Conservation (phyloP, 2,113 vertebrate species). For the Cisticola juncidis region DNA sequence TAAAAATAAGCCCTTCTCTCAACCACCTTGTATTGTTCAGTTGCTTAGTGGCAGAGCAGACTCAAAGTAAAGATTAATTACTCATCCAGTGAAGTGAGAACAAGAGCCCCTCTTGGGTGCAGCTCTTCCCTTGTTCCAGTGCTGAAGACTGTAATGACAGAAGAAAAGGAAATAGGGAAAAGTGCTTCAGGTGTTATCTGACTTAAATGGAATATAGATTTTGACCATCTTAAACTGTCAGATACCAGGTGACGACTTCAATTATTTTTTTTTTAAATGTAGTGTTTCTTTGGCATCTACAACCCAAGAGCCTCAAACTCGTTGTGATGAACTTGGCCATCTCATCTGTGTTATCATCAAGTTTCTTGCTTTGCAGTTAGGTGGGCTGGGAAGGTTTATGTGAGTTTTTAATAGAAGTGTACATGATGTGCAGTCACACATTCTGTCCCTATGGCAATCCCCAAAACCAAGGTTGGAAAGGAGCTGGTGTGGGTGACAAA, state of each 20-base stretch:
- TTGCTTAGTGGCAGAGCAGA: background rate
- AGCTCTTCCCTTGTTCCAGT: background rate
- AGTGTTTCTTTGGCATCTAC: background rate
- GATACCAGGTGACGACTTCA: background rate
- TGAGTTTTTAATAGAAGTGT: background rate
- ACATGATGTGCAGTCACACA: fast-evolving
- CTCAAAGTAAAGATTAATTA: background rate
- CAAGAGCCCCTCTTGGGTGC: background rate
- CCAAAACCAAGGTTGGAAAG: background rate
- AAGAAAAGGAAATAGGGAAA: background rate
- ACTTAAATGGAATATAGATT: background rate
- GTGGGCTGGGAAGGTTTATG: background rate
- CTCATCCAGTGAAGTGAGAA: background rate
- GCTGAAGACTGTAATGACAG: background rate
- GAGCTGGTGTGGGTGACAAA: background rate
- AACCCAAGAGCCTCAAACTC: background rate
- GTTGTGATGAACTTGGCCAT: background rate
- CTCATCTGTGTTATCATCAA: background rate
- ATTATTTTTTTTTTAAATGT: background rate
- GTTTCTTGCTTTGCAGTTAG: background rate
- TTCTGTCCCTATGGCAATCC: background rate
- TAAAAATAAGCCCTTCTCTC: background rate
- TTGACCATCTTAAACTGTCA: background rate
- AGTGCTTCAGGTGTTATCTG: background rate
- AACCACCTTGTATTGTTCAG: background rate